Evolutionary conservation across 2,113 vertebrate genomes (phyloP).

Genomic region (Seriola dumerili): DNA sequence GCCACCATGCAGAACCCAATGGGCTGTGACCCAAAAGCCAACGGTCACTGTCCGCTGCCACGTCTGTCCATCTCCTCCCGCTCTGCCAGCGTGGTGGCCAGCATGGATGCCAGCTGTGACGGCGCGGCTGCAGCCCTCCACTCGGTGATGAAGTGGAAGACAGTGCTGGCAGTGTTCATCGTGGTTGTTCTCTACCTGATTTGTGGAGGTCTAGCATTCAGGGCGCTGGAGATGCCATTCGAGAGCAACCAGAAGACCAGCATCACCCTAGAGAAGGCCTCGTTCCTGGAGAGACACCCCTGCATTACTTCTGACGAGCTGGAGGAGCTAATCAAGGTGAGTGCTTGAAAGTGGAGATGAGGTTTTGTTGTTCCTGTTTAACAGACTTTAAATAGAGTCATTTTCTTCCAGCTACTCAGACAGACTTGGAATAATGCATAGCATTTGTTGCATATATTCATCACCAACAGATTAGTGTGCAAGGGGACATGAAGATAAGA

Average conservation of each 20-base stretch:
- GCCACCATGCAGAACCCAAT: constrained; percentile 85
- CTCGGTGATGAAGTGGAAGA: constrained; percentile 99
- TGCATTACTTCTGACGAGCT: constrained; percentile 92
- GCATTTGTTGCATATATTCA: neutral
- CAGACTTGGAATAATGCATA: neutral
- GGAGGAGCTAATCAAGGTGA: constrained; percentile 93
- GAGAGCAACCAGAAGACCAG: constrained; percentile 93
- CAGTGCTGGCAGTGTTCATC: constrained; percentile 94
- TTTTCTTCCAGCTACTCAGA: neutral
- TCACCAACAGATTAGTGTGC: neutral
- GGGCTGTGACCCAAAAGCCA: constrained; percentile 87
- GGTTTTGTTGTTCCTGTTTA: neutral
- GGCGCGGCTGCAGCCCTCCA: constrained; percentile 85
- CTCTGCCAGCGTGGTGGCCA: constrained; percentile 89
- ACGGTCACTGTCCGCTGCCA: constrained; percentile 86
- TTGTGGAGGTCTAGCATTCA: constrained; percentile 91
- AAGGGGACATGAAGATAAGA: neutral
- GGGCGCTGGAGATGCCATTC: constrained; percentile 92
- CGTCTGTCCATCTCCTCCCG: constrained; percentile 90
- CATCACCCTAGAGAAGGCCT: constrained; percentile 91
- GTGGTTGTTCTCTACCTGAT: constrained; percentile 95
- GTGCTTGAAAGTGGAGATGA: neutral
- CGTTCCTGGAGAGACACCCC: constrained; percentile 89
- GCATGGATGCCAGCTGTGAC: constrained; percentile 89
- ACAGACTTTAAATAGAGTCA: neutral